Base-by-base conservation (phyloP, 2,113 vertebrate genomes). In the Heterocephalus glaber region DNA sequence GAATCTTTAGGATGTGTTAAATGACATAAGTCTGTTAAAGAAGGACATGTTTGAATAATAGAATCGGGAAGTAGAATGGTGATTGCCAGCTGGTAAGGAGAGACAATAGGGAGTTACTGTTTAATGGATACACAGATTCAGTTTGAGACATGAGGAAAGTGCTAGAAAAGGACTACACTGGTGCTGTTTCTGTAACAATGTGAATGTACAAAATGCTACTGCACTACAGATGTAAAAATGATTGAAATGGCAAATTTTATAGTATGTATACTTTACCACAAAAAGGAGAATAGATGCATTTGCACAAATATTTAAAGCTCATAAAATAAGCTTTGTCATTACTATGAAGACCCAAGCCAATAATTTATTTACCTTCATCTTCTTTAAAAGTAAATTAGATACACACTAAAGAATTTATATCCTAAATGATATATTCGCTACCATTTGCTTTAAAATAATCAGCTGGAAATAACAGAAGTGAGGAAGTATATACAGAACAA, bases 401-500 rank as follows among this genome's bases (percentile, higher is more conserved):
- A 33, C 16, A 77, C 2, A 49, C 33, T 80, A 85, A 72, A 87
- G 4, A 86, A 96, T 44, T 70, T 58, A 58, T 33, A 44, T 38
- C 16, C 58, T 82, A 83, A 91, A 56, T 83, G 44, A 84, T 11
- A 68, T 19, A 47, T 63, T 87, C 93, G 72, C 63, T 63, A 68
- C 72, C 11, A 77, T 89, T 94, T 56, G 38, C 44, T 86, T 92
- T 85, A 82, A 92, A 95, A 94, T 41, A 77, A 86, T 86, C n/a
- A 89, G 49, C 86, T 60, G 17, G 10, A 2, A 14, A 80, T 28
- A 41, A 44, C 10, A 24, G 7, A 79, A 61, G 7, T 12, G 24
- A 77, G 19, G 38, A 82, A 72, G 13, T 22, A 61, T 1, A 70
- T 63, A 63, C 3, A n/a, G 63, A 92, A 92, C 3, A 63, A n/a